These are phyloP conservation scores for Drosophila erecta DNA, from an alignment of 1,140 invertebrate genomes.

Conservation along the genomic window DNA sequence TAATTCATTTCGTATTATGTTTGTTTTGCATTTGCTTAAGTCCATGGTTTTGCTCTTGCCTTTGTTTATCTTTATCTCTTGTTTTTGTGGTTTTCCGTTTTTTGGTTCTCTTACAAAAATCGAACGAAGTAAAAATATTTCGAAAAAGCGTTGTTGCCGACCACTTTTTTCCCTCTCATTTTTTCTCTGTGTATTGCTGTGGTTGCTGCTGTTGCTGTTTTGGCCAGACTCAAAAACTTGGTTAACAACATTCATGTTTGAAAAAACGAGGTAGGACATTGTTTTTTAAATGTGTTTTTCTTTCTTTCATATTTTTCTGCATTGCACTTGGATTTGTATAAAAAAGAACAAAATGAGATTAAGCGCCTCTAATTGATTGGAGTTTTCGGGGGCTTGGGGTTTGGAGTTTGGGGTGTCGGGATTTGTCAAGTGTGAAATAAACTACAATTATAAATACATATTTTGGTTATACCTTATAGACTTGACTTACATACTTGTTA, in stretches of 20 bases:
- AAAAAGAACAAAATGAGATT: slow-evolving; percentile 18
- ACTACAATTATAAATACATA: slow-evolving; percentile 75
- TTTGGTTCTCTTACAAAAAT: slow-evolving; percentile 70
- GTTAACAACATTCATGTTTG: slow-evolving; percentile 49
- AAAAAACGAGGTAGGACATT: slow-evolving; percentile 84
- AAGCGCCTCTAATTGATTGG: slow-evolving; percentile 35
- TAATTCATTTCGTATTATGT: slow-evolving; percentile 49
- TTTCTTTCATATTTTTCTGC: slow-evolving; percentile 12
- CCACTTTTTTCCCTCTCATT: slow-evolving; percentile 18
- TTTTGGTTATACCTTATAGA: slow-evolving; percentile 78
- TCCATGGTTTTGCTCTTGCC: slow-evolving; percentile 58
- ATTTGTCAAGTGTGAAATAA: slow-evolving; percentile 58
- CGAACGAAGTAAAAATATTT: slow-evolving; percentile 68
- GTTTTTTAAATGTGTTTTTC: slow-evolving; percentile 38
- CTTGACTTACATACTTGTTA: slow-evolving; percentile 46
- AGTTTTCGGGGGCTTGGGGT: slow-evolving; percentile 1
- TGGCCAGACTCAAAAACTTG: slow-evolving; percentile 47
- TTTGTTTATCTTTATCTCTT: slow-evolving; percentile 16
- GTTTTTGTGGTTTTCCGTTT: slow-evolving; percentile 38
- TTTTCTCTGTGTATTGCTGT: slow-evolving; percentile 42
- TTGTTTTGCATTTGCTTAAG: slow-evolving; percentile 64
- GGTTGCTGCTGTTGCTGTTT: slow-evolving; percentile 30
- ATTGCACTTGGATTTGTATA: slow-evolving; percentile 1
- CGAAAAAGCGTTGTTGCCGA: slow-evolving; percentile 56
- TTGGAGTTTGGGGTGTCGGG: background rate